Evolutionary conservation across 2,888 invertebrate species (phyloP), one percentile per base, ranked within the genome.

Genomic region (Xylota segnis): DNA sequence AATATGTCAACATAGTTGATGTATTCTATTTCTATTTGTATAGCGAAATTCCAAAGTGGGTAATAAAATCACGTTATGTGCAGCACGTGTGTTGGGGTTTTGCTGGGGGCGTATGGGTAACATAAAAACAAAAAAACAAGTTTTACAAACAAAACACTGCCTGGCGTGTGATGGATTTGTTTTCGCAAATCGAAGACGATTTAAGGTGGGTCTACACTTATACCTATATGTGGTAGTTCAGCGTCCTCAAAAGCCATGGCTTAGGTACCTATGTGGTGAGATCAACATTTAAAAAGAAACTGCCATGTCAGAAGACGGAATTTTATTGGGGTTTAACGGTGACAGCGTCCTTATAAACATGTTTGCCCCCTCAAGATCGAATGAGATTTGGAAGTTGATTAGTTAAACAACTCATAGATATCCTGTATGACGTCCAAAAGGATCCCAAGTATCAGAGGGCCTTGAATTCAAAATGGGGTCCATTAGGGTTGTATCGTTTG

Each of bases 41-140:
- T 59, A 56, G 61, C 43, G 43, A 37, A 70, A 61, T 70, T 77
- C 54, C 54, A 43, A 40, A 45, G 54, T 63, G 61, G 66, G 47
- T 34, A 40, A 77, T 61, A 61, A 77, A 83, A 83, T 72, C 77
- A 77, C 71, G 59, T 83, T 83, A 72, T 74, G 23, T 68, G 23
- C 61, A 78, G 74, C 78, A 74, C 83, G 83, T 83, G 83, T 83
- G 74, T 70, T 18, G 43, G 14, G 34, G 40, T 40, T 16, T 40
- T 2, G 5, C 34, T 50, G 29, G 58, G 72, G 77, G 65, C 59
- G 77, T 76, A 72, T 66, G 71, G 52, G 77, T 54, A 61, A 72
- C 71, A 72, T 37, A 63, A 68, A 58, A 65, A 40, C 27, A 59
- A 45, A 76, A 65, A 54, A n/a, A 6, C 72, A 61, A 56, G 58